phyloP scores from a whole-genome alignment of 2,888 invertebrate genomes.

The Hypercompe scribonia region DNA sequence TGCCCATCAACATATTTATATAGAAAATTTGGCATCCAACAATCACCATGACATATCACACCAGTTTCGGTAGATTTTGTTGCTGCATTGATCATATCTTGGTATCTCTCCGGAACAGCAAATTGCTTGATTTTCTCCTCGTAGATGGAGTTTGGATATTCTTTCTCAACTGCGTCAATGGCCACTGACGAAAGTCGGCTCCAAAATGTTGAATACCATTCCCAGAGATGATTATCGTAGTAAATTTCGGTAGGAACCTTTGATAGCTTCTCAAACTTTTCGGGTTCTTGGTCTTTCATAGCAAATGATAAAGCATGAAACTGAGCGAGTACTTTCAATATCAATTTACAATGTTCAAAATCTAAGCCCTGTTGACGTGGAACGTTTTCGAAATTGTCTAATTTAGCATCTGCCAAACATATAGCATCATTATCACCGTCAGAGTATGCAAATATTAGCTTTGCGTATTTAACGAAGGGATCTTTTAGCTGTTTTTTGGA shows the following conservation, averaged over 20 bases:
- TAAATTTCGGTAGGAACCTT: slow-evolving; percentile 85
- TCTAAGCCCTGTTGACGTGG: slow-evolving; percentile 83
- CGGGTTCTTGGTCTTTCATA: slow-evolving; percentile 84
- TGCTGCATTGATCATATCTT: slow-evolving; percentile 78
- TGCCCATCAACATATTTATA: slow-evolving; percentile 70
- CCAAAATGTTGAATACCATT: slow-evolving; percentile 88
- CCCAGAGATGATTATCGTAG: slow-evolving; percentile 82
- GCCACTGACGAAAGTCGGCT: slow-evolving; percentile 82
- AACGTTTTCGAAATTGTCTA: slow-evolving; percentile 77
- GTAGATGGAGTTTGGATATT: slow-evolving; percentile 87
- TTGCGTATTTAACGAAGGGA: slow-evolving; percentile 83
- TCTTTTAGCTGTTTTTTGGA: slow-evolving; percentile 67
- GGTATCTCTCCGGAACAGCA: slow-evolving; percentile 81
- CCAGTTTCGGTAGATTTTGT: slow-evolving; percentile 73
- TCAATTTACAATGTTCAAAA: slow-evolving; percentile 79
- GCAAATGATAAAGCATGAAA: slow-evolving; percentile 88
- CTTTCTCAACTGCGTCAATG: slow-evolving; percentile 88
- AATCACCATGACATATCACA: slow-evolving; percentile 89
- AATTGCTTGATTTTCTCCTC: slow-evolving; percentile 85
- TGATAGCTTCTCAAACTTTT: slow-evolving; percentile 77
- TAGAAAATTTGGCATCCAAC: slow-evolving; percentile 91
- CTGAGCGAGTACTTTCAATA: slow-evolving; percentile 84
- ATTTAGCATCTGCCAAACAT: slow-evolving; percentile 84
- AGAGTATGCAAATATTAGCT: slow-evolving; percentile 75
- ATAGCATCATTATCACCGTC: slow-evolving; percentile 87